Evolutionary conservation across 2,888 invertebrate genomes (phyloP), one percentile per base, ranked within the genome.

Genomic region (Tiliacea aurago): DNA sequence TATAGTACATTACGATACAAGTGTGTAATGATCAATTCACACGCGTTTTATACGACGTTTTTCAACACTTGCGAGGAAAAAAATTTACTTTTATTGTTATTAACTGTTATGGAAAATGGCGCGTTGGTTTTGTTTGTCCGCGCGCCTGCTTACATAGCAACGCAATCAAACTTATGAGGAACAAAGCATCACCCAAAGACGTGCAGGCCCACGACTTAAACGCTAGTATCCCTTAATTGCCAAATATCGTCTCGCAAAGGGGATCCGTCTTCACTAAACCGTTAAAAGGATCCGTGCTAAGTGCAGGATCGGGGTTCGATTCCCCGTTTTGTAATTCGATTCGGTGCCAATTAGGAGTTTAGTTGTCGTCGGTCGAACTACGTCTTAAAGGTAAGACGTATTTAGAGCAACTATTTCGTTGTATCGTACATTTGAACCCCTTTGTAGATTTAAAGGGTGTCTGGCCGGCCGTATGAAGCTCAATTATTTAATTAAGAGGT

Each of bases 251-350:
- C 90, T 94, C 90, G 84, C 91, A 92, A 92, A 93, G 92, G 94
- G 95, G 95, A 94, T 94, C 91, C 93, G 88, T 92, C 94, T 94
- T 90, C 92, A 95, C 94, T 95, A 95, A 96, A 95, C 95, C 96
- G 95, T 95, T 96, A 96, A 96, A 96, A 95, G 96, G 96, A 95
- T 94, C 93, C 91, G 88, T 89, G 91, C 92, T 95, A 95, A 96
- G 96, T 96, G 96, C 94, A 86, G 90, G 94, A 95, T 95, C 93
- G 94, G 92, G 95, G 94, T 95, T 95, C 95, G 95, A 95, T 95
- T 95, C 95, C 92, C 94, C 90, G 93, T 93, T 93, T 87, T 92
- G 95, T 96, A 96, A 96, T 95, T 96, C 93, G 95, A 96, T 96
- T 96, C 92, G 83, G 89, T 88, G 89, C 94, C 96, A 96, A 96